Conservation (phyloP, 1,140 invertebrate genomes). For the Spodoptera frugiperda region DNA sequence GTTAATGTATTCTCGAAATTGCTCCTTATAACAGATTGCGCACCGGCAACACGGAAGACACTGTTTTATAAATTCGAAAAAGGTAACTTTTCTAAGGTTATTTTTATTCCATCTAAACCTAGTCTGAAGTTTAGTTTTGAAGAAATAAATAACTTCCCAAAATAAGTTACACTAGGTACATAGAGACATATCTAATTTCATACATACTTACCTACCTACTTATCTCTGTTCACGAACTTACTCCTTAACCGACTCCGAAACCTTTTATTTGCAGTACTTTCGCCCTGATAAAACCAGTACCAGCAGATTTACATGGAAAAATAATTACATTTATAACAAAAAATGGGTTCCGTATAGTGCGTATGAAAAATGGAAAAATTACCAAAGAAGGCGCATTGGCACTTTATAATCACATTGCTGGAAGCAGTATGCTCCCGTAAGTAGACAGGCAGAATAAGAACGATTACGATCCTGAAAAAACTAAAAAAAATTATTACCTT, state of each 20-base stretch:
- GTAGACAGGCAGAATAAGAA: not conserved
- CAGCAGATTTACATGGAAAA: slow-evolving; percentile 74
- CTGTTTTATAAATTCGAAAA: slow-evolving; percentile 77
- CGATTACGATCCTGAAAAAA: no score
- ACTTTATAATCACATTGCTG: slow-evolving; percentile 68
- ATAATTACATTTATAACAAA: slow-evolving; percentile 80
- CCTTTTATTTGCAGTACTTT: slow-evolving; percentile 74
- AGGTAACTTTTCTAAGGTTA: no score
- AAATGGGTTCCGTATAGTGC: slow-evolving; percentile 78
- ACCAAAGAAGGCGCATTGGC: slow-evolving; percentile 77
- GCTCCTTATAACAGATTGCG: slow-evolving; percentile 73
- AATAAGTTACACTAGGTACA: no score
- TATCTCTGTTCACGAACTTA: not conserved
- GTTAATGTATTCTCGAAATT: slow-evolving; percentile 79
- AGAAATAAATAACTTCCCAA: not conserved
- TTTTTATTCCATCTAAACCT: no score
- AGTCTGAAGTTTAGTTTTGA: no score
- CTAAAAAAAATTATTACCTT: no score
- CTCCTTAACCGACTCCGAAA: no score
- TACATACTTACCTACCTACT: no score
- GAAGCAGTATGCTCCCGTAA: slow-evolving; percentile 74
- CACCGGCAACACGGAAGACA: slow-evolving; percentile 67
- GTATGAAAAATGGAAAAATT: slow-evolving; percentile 80
- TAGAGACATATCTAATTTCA: no score
- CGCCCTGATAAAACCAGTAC: slow-evolving; percentile 77